These are phyloP conservation scores for Hirtodrosophila confusa DNA, from an alignment of 2,888 invertebrate genomes.

Conservation along the genomic window DNA sequence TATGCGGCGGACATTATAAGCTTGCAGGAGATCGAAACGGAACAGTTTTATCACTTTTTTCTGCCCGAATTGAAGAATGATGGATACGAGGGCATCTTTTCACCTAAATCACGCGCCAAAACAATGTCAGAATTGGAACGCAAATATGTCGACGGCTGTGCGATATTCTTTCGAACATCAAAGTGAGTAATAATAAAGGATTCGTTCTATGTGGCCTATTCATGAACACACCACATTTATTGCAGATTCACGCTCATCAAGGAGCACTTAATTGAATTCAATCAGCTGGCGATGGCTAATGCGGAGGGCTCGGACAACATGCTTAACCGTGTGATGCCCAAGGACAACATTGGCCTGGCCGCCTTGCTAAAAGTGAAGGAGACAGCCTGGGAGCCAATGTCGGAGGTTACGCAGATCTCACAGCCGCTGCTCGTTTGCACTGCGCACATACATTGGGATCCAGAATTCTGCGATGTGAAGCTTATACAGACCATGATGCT, in stretches of 20 bases:
- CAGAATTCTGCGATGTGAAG: constrained; percentile 99
- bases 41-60: constrained; percentile 99
- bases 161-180: constrained; percentile 97
- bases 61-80: constrained; percentile 95
- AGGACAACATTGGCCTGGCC: constrained; percentile 99
- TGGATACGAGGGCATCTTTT: constrained; percentile 97
- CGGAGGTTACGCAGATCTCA: constrained; percentile 89
- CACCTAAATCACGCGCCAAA: constrained; percentile 98
- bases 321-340: constrained; percentile 99
- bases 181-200: constrained; percentile 87
- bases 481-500: constrained; percentile 99
- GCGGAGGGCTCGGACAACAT: constrained; percentile 99
- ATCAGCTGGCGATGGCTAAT: constrained; percentile 99
- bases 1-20: constrained; percentile 99
- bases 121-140: constrained; percentile 98
- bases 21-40: constrained; percentile 98
- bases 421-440: constrained; percentile 98
- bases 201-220: too few relatives aligned
- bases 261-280: constrained; percentile 98
- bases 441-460: constrained; percentile 99
- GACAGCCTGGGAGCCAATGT: constrained; percentile 95
- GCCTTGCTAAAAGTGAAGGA: constrained; percentile 97
- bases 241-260: constrained; percentile 96
- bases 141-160: constrained; percentile 99
- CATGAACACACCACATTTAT: constrained; percentile 28